These are phyloP conservation scores for Rousettus madagascariensis DNA, from an alignment of 2,797 vertebrate species.

Conservation along the genomic window DNA sequence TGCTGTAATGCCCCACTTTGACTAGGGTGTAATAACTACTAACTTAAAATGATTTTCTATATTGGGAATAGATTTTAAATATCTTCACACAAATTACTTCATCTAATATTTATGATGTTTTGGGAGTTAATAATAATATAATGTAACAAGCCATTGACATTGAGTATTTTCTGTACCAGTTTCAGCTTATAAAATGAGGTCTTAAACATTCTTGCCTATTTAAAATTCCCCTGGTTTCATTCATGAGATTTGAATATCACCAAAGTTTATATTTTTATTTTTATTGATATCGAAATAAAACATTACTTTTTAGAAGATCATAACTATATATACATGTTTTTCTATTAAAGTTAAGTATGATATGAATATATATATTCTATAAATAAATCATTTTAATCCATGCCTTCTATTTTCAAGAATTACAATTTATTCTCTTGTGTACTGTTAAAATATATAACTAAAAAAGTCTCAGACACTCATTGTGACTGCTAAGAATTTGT, in stretches of 20 bases:
- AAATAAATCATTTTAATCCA: background rate
- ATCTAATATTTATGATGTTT: background rate
- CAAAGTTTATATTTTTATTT: conserved; percentile 10
- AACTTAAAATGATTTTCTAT: background rate
- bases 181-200: background rate
- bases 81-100: background rate
- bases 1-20: background rate
- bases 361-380: background rate
- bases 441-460: background rate
- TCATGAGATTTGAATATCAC: background rate
- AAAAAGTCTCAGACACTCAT: conserved; percentile 44
- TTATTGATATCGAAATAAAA: background rate
- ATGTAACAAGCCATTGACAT: background rate
- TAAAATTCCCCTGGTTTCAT: background rate
- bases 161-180: background rate
- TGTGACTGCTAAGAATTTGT: conserved; percentile 50
- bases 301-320: background rate
- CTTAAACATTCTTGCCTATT: background rate
- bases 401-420: conserved; percentile 28
- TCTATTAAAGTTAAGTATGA: background rate
- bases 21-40: background rate
- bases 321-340: background rate
- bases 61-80: conserved; percentile 4
- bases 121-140: background rate
- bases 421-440: background rate